These are phyloP conservation scores for Cosmia trapezina DNA, from an alignment of 2,888 invertebrate species.

Conservation along the genomic window DNA sequence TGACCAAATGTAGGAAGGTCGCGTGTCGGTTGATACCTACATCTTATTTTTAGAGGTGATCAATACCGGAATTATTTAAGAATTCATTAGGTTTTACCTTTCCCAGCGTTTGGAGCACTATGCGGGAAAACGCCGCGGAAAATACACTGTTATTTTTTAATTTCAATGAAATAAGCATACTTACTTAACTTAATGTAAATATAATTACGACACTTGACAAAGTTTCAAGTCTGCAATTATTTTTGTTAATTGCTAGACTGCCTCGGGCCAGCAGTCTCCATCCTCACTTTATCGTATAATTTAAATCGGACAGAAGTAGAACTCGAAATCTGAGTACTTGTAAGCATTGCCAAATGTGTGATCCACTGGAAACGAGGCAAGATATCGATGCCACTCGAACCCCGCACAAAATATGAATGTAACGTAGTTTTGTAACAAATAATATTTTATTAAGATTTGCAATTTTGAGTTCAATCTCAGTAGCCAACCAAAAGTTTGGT, in stretches of 20 bases:
- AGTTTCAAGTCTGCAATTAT: conserved; percentile 52
- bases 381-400: conserved; percentile 26
- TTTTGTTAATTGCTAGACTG: conserved; percentile 53
- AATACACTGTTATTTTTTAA: conserved; percentile 24
- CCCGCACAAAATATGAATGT: conserved; percentile 16
- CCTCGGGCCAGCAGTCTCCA: conserved; percentile 31
- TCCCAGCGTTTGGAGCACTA: not conserved
- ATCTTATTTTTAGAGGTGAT: conserved; percentile 50
- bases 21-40: conserved; percentile 5
- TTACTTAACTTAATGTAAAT: conserved; percentile 29
- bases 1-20: conserved; percentile 28
- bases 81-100: conserved; percentile 40
- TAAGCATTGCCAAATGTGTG: conserved; percentile 51
- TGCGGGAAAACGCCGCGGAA: conserved; percentile 1
- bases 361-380: conserved; percentile 27
- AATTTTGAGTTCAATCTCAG: conserved; percentile 1
- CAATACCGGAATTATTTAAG: conserved; percentile 46
- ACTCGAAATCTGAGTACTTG: conserved; percentile 47
- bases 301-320: conserved; percentile 48
- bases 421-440: not conserved
- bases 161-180: conserved; percentile 30
- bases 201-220: conserved; percentile 54
- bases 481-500: conserved; percentile 5
- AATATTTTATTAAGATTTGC: conserved; percentile 6
- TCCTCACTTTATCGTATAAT: conserved; percentile 48